Evolutionary conservation across 2,113 vertebrate genomes (phyloP), one percentile per base, ranked within the genome.

Genomic region (Meles meles): DNA sequence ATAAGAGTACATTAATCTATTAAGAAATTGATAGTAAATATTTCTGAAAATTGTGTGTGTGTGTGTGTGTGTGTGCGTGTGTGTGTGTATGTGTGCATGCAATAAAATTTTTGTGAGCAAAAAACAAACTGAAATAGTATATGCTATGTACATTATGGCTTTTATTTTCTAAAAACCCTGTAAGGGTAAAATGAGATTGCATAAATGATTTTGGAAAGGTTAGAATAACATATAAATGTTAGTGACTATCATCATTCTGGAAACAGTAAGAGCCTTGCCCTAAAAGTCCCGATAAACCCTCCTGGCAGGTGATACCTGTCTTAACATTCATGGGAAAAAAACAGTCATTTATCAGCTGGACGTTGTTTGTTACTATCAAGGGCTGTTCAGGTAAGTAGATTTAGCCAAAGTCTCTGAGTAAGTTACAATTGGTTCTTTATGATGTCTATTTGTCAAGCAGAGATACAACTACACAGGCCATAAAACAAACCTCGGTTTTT

Each of bases 401-500:
- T 39, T 9, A 13, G 69, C 57, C 23, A 63, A 80, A 71, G 55
- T 57, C 57, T 88, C 86, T 37, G 25, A 57, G 13, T n/a, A 69
- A 47, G 87, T 49, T 15, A 79, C 29, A 59, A 47, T 12, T 25
- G 37, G 49, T 81, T 87, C 96, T 94, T 94, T 97, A 94, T 81
- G 61, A 47, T 47, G 34, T 59, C 82, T 90, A 79, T 92, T 90
- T 87, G 79, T 72, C 90, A 94, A 79, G 71, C 47, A 93, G 47
- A 96, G 94, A 95, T 90, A 90, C 21, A 88, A 77, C 31, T 27
- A 88, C 72, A 83, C 29, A 59, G 77, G 39, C 23, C 44, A 90
- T 93, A 47, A 97, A 94, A 92, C 11, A 39, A 88, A 96, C 20
- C 67, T 96, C 90, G 97, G 95, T 85, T 98, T 98, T 93, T 92